A percentile compares a stretch with the other conserved stretches of the same genome.
phyloP scores from a whole-genome alignment of 1,140 invertebrate genomes.

The Zelostemma sp. region DNA sequence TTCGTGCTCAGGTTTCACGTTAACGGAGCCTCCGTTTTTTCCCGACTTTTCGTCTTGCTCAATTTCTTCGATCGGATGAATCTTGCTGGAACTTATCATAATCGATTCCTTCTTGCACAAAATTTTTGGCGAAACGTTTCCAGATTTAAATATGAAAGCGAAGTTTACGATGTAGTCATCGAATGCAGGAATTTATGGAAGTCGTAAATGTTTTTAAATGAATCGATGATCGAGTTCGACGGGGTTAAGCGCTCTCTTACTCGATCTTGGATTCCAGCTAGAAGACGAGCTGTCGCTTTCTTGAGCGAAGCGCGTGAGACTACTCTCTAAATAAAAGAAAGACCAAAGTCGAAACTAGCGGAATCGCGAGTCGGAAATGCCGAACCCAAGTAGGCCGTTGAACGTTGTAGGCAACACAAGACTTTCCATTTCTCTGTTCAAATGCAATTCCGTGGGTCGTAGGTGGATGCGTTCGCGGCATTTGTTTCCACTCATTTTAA shows the following conservation, averaged over 20 bases:
- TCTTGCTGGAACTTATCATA: too few relatives aligned
- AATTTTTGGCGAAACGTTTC: too few relatives aligned
- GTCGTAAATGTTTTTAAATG: too few relatives aligned
- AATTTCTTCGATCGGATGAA: background rate
- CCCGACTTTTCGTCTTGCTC: too few relatives aligned
- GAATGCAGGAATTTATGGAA: too few relatives aligned
- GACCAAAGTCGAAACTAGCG: conserved; percentile 46
- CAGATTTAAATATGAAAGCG: too few relatives aligned
- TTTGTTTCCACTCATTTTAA: background rate
- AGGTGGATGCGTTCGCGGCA: conserved; percentile 22
- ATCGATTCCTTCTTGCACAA: too few relatives aligned
- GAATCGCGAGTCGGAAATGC: conserved; percentile 44
- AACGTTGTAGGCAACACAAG: conserved; percentile 43
- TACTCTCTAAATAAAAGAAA: conserved; percentile 49
- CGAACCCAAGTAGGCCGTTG: conserved; percentile 46
- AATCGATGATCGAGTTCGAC: too few relatives aligned
- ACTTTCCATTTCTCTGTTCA: conserved; percentile 49
- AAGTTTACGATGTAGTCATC: too few relatives aligned
- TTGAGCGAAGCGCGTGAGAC: conserved; percentile 14
- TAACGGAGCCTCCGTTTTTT: too few relatives aligned
- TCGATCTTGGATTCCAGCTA: background rate
- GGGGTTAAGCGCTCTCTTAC: background rate
- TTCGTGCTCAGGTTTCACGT: conserved; percentile 16
- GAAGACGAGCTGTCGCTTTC: conserved; percentile 12
- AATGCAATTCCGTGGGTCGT: conserved; percentile 29